Conservation (phyloP, 2,797 vertebrate species). For the Emys orbicularis region DNA sequence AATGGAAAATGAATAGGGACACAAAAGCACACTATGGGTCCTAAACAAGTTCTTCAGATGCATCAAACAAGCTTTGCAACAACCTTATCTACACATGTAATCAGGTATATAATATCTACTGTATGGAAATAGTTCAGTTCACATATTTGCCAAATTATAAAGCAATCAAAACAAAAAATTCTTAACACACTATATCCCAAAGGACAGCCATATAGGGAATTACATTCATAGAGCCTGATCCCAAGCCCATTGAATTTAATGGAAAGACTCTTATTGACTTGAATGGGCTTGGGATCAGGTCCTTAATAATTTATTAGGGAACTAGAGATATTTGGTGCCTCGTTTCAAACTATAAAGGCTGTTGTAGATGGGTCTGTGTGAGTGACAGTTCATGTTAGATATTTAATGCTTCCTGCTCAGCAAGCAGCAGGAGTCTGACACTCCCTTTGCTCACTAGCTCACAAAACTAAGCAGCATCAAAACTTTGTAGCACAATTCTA, state of each 20-base stretch:
- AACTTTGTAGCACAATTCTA: neutral
- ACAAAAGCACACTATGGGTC: accelerated
- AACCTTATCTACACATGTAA: accelerated
- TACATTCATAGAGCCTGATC: neutral
- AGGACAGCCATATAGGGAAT: neutral
- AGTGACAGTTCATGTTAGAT: neutral
- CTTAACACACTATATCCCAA: neutral
- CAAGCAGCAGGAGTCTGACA: neutral
- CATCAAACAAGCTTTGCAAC: neutral
- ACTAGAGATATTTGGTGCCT: neutral
- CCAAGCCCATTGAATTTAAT: accelerated
- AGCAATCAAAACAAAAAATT: neutral
- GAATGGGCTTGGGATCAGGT: neutral
- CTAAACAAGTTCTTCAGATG: accelerated
- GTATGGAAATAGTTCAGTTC: neutral
- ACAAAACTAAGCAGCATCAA: neutral
- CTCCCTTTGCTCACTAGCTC: neutral
- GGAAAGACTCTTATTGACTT: neutral
- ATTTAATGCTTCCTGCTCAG: neutral
- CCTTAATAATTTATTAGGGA: neutral
- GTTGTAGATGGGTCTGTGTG: neutral
- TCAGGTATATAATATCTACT: neutral
- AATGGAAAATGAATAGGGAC: neutral
- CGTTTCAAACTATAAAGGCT: neutral
- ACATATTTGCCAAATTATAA: neutral